These are phyloP conservation scores for Steinernema feltiae DNA, from an alignment of 1,140 invertebrate genomes.

Conservation along the genomic window DNA sequence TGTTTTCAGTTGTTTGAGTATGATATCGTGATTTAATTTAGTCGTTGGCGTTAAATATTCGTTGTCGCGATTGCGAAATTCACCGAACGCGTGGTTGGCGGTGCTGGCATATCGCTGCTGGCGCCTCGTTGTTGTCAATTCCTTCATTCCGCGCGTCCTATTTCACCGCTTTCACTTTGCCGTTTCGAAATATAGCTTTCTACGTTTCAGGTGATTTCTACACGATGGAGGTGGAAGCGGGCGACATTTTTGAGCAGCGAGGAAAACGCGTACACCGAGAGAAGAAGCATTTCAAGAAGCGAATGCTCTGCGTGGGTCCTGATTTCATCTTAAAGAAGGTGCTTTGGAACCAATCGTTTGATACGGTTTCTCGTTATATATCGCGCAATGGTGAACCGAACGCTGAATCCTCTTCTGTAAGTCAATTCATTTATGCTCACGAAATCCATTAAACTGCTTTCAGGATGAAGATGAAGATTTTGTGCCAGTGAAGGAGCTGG, in stretches of 20 bases:
- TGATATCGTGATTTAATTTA: too few species aligned
- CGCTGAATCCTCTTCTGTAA: neutral
- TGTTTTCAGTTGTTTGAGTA: too few species aligned
- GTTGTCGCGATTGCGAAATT: too few species aligned
- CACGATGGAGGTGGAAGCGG: slow-evolving; percentile 5
- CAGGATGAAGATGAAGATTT: neutral
- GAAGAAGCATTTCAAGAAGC: neutral
- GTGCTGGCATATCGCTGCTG: too few species aligned
- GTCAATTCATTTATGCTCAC: neutral
- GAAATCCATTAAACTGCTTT: neutral
- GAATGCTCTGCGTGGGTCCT: neutral
- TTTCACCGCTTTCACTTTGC: too few species aligned
- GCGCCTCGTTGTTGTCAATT: too few species aligned
- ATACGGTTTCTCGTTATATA: neutral
- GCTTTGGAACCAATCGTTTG: neutral
- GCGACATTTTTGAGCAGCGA: neutral
- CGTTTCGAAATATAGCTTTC: too few species aligned
- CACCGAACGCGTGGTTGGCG: too few species aligned
- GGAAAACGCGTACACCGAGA: neutral
- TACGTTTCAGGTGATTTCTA: neutral
- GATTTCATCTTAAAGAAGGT: neutral
- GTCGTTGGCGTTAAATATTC: too few species aligned
- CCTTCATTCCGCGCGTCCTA: too few species aligned
- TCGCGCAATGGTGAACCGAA: neutral
- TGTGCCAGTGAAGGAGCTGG: neutral